A percentile compares a stretch with the other conserved stretches of the same genome.
Conservation (phyloP, 92 coral and sea anemone species). For the Porites rus region DNA sequence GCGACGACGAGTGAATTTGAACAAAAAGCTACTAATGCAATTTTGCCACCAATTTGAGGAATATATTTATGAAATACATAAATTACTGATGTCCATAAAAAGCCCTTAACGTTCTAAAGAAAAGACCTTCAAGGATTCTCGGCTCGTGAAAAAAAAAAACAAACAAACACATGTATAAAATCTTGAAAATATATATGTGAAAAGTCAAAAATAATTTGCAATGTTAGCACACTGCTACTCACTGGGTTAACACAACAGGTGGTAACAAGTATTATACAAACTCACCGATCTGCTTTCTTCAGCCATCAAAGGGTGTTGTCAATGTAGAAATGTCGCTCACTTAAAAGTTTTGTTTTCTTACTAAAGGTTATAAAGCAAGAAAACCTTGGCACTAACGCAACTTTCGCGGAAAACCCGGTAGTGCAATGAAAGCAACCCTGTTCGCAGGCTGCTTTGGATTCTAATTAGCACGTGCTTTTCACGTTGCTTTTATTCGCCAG, state of each 20-base stretch:
- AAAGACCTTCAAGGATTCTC: not conserved
- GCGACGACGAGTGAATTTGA: no score
- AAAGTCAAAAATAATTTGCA: not conserved
- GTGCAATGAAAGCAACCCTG: not conserved
- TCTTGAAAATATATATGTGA: not conserved
- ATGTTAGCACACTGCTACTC: not conserved
- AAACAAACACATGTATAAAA: not conserved
- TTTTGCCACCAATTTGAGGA: no score
- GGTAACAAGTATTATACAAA: not conserved
- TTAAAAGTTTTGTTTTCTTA: not conserved
- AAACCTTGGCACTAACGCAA: slow-evolving; percentile 18
- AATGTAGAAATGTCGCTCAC: not conserved
- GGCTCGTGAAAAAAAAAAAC: not conserved
- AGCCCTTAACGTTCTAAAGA: no score
- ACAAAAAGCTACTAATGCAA: no score
- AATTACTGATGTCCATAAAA: no score
- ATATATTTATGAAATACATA: no score
- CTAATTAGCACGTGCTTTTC: slow-evolving; percentile 32
- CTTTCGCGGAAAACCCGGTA: slow-evolving; percentile 35
- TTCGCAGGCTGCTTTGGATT: slow-evolving; percentile 11
- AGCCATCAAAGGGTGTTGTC: slow-evolving; percentile 15
- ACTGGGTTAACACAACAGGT: not conserved
- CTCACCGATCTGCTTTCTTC: slow-evolving; percentile 39
- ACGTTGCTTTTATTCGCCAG: not conserved
- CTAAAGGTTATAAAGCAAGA: not conserved